phyloP scores from a whole-genome alignment of 2,888 invertebrate genomes.

The Steinernema scapterisci region DNA sequence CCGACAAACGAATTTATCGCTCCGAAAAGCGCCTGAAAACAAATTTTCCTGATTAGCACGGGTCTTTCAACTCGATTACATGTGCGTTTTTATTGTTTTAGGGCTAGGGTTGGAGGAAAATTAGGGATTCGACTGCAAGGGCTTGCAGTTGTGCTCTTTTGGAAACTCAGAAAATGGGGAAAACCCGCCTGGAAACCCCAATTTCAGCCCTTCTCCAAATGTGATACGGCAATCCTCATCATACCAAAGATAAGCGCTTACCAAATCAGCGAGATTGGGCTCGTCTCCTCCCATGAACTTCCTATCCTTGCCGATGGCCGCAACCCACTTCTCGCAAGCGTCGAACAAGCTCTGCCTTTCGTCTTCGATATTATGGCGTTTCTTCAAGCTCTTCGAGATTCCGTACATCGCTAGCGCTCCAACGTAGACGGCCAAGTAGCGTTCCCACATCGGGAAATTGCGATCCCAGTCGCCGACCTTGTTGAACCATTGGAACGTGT shows the following conservation, averaged over 20 bases:
- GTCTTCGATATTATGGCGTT: slow-evolving; percentile 81
- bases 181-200: too few species aligned
- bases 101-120: background rate
- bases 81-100: background rate
- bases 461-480: slow-evolving; percentile 87
- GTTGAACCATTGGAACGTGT: slow-evolving; percentile 93
- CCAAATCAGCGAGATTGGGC: slow-evolving; percentile 88
- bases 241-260: too few species aligned
- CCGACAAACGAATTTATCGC: slow-evolving; percentile 65
- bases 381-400: slow-evolving; percentile 86
- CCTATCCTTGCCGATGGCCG: slow-evolving; percentile 74
- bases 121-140: background rate
- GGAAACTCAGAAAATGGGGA: too few species aligned
- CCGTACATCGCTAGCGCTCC: slow-evolving; percentile 90
- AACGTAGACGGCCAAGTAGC: slow-evolving; percentile 83
- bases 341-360: slow-evolving; percentile 88
- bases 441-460: slow-evolving; percentile 84
- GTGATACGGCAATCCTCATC: too few species aligned
- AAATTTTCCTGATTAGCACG: background rate
- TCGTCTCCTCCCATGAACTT: slow-evolving; percentile 84
- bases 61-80: background rate
- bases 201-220: too few species aligned
- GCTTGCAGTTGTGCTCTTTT: too few species aligned
- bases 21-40: slow-evolving; percentile 57
- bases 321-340: slow-evolving; percentile 79